Evolutionary conservation across 2,797 vertebrate species (phyloP).

Genomic region (Chanos chanos): DNA sequence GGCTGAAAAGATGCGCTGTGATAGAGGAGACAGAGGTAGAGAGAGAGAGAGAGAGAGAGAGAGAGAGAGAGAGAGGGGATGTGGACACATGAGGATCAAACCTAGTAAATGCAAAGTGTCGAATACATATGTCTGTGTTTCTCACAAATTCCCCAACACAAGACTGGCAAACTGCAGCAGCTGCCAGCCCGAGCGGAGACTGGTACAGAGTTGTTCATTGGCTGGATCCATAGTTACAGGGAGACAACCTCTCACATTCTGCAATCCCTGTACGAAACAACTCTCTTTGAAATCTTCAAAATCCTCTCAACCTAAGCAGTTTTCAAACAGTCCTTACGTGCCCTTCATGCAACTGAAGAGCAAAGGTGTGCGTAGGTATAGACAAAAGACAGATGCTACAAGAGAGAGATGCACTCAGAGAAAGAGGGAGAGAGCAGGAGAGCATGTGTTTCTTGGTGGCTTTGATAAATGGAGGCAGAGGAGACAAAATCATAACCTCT

Average conservation of each 20-base stretch:
- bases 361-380: not conserved
- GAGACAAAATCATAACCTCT: conserved; percentile 71
- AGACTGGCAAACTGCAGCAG: not conserved
- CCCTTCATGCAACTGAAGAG: not conserved
- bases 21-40: not conserved
- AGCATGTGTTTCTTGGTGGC: conserved; percentile 49
- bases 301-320: not conserved
- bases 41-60: not conserved
- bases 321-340: conserved; percentile 3
- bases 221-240: too few relatives aligned
- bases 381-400: not conserved
- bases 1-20: conserved; percentile 89
- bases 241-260: not conserved
- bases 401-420: not conserved
- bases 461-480: conserved; percentile 68
- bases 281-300: too few relatives aligned
- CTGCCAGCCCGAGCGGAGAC: not conserved
- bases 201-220: conserved; percentile 5
- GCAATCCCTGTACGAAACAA: too few relatives aligned
- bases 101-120: not conserved
- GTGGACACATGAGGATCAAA: not conserved
- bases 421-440: conserved; percentile 10
- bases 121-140: too few relatives aligned
- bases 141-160: too few relatives aligned
- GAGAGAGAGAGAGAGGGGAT: not conserved